Evolutionary conservation across 2,888 invertebrate genomes (phyloP).

Genomic region (Neoascia interrupta): DNA sequence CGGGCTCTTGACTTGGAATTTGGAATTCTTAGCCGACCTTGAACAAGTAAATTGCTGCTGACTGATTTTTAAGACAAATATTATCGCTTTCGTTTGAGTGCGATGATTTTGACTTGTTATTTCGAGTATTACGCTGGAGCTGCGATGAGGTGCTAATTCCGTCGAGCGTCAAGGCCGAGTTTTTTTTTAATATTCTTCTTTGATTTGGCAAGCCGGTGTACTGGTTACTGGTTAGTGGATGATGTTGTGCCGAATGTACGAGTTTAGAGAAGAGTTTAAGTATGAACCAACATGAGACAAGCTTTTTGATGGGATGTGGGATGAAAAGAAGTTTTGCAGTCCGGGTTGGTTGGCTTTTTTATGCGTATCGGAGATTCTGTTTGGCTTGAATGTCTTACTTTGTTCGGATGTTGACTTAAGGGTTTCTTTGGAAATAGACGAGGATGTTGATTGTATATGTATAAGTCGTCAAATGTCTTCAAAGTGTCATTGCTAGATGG

Average conservation of each 20-base stretch:
- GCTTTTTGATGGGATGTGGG: conserved; percentile 43
- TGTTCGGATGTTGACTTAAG: conserved; percentile 35
- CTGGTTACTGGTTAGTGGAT: conserved; percentile 1
- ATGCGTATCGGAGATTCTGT: not conserved
- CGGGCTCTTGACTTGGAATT: conserved; percentile 65
- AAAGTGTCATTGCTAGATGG: no score
- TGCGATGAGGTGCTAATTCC: conserved; percentile 62
- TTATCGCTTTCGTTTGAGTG: conserved; percentile 63
- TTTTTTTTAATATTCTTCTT: conserved; percentile 36
- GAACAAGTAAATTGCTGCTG: conserved; percentile 65
- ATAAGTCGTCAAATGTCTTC: no score
- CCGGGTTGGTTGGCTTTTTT: not conserved
- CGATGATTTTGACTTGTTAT: conserved; percentile 63
- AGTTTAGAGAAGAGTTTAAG: no score
- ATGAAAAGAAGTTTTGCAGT: conserved; percentile 45
- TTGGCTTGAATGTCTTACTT: conserved; percentile 1
- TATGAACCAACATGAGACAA: no score
- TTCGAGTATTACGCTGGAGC: conserved; percentile 58
- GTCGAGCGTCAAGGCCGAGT: conserved; percentile 56
- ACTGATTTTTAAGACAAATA: conserved; percentile 66
- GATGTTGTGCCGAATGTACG: conserved; percentile 13
- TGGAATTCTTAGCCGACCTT: conserved; percentile 68
- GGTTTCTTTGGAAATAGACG: conserved; percentile 26
- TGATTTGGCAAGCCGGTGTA: not conserved
- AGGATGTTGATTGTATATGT: no score